Evolutionary conservation across 2,888 invertebrate species (phyloP).

Genomic region (Synanthedon andrenaeformis): DNA sequence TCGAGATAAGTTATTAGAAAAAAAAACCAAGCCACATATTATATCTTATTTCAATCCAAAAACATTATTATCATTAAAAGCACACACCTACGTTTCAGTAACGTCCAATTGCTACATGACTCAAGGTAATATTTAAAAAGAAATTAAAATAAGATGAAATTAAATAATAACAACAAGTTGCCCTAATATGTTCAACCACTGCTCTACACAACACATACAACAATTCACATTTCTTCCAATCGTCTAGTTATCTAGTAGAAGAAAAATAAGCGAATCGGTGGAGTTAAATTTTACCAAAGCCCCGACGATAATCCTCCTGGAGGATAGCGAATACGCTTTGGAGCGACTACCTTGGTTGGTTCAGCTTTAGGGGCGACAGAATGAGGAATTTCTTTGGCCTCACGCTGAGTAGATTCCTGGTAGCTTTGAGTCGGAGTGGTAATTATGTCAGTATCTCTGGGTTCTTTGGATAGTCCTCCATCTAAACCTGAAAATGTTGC

Average conservation of each 20-base stretch:
- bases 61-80: too few relatives aligned
- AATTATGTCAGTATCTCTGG: conserved; percentile 24
- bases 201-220: conserved; percentile 21
- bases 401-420: conserved; percentile 12
- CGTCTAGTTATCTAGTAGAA: too few relatives aligned
- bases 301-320: conserved; percentile 77
- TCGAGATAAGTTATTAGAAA: conserved; percentile 16
- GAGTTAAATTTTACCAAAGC: conserved; percentile 65
- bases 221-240: too few relatives aligned
- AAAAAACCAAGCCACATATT: too few relatives aligned
- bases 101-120: too few relatives aligned
- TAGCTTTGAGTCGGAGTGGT: conserved; percentile 33
- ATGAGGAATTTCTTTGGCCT: conserved; percentile 7
- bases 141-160: too few relatives aligned
- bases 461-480: conserved; percentile 29
- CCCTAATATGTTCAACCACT: conserved; percentile 12
- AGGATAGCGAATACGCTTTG: conserved; percentile 70
- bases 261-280: conserved; percentile 14
- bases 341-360: conserved; percentile 25
- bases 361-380: conserved; percentile 13
- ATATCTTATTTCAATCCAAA: too few relatives aligned
- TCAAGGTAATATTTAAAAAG: too few relatives aligned
- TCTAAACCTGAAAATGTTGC: conserved; percentile 28
- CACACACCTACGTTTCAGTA: too few relatives aligned
- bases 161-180: too few relatives aligned